Conservation (phyloP, 1,140 invertebrate genomes). For the Notospermus geniculatus region DNA sequence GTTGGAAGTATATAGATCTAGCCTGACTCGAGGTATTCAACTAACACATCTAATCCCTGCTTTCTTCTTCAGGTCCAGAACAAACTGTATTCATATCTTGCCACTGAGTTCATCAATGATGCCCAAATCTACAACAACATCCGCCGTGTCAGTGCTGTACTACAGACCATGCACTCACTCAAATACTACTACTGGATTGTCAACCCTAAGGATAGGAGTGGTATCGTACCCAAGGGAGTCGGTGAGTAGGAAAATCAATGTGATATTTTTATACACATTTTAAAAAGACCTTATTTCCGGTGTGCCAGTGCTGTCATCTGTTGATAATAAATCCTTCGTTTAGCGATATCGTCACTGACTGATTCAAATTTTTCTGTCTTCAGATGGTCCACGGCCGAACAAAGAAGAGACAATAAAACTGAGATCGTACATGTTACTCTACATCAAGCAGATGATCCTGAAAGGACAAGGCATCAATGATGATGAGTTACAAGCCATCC, state of each 20-base stretch:
- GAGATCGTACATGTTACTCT: slow-evolving; percentile 90
- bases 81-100: slow-evolving; percentile 92
- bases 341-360: no score
- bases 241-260: no score
- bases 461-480: slow-evolving; percentile 92
- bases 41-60: no score
- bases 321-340: no score
- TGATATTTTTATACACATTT: no score
- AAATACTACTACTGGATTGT: slow-evolving; percentile 99
- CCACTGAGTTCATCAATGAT: slow-evolving; percentile 95
- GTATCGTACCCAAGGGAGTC: slow-evolving; percentile 88
- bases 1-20: no score
- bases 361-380: slow-evolving; percentile 47
- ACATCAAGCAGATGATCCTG: slow-evolving; percentile 94
- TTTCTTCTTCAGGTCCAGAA: slow-evolving; percentile 69
- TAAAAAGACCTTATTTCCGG: no score
- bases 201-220: slow-evolving; percentile 90
- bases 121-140: slow-evolving; percentile 98
- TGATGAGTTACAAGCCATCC: slow-evolving; percentile 95
- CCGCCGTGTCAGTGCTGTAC: slow-evolving; percentile 89
- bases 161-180: slow-evolving; percentile 96
- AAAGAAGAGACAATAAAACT: slow-evolving; percentile 93
- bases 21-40: background rate
- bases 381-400: slow-evolving; percentile 89
- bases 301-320: no score